Conservation (phyloP, 1,140 invertebrate species). For the Nebria ingens region DNA sequence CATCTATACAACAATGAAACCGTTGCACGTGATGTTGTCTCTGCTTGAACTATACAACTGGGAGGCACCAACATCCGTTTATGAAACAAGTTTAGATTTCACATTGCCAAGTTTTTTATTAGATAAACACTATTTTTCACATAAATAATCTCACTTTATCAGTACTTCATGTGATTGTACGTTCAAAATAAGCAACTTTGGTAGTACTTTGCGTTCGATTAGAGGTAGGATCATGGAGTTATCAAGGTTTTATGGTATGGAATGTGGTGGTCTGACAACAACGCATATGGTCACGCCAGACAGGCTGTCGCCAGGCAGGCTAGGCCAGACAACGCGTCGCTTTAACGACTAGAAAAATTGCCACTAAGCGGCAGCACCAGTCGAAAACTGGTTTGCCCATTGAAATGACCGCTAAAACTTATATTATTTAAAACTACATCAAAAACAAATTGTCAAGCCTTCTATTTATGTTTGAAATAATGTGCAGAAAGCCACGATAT, state of each 20-base stretch:
- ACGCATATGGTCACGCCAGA: constrained; percentile 62
- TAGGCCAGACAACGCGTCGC: constrained; percentile 59
- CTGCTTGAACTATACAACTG: constrained; percentile 18
- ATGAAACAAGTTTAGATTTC: constrained; percentile 50
- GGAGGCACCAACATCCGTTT: constrained; percentile 48
- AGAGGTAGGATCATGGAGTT: constrained; percentile 30
- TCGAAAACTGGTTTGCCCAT: too few species aligned
- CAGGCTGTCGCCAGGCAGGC: constrained; percentile 75
- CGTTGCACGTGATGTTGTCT: constrained; percentile 16
- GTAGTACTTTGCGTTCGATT: constrained; percentile 30
- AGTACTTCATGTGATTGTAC: too few species aligned
- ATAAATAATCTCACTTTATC: too few species aligned
- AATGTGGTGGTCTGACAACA: constrained; percentile 53
- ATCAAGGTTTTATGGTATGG: constrained; percentile 38
- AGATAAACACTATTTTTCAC: constrained; percentile 15
- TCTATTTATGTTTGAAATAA: too few species aligned
- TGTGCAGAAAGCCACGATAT: too few species aligned
- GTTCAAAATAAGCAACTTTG: too few species aligned
- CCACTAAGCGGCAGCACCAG: background rate
- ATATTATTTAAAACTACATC: too few species aligned
- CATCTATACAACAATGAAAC: background rate
- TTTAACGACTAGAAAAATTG: constrained; percentile 18
- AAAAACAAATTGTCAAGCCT: too few species aligned
- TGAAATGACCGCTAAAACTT: too few species aligned
- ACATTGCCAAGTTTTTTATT: constrained; percentile 36